A percentile compares a stretch with the other conserved stretches of the same genome.
phyloP scores from a whole-genome alignment of 2,797 vertebrate genomes.

The Cuniculus paca region DNA sequence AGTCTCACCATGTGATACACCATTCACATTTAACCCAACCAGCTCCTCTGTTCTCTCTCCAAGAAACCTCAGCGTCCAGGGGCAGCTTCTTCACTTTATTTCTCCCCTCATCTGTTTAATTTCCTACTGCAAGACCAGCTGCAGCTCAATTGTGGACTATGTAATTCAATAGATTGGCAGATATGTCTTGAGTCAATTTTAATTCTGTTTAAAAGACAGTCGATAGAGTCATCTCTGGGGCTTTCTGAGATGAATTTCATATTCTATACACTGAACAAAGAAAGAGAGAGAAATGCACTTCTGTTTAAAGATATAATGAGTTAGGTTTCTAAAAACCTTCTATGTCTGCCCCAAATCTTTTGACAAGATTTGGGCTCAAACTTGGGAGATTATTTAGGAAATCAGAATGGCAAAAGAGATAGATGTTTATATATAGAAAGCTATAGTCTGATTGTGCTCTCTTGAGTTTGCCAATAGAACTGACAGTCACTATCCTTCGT shows the following conservation, averaged over 20 bases:
- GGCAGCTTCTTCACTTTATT: constrained; percentile 47
- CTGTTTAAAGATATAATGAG: constrained; percentile 79
- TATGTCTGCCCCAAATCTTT: constrained; percentile 69
- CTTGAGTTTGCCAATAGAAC: constrained; percentile 15
- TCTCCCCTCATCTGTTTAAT: constrained; percentile 64
- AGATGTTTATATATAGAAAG: not conserved
- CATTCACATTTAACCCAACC: not conserved
- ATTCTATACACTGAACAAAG: constrained; percentile 76
- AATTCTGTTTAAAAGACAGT: constrained; percentile 91
- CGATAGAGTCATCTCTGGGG: constrained; percentile 88
- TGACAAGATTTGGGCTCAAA: constrained; percentile 65
- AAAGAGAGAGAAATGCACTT: constrained; percentile 57
- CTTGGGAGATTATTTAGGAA: constrained; percentile 59
- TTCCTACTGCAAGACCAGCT: constrained; percentile 82
- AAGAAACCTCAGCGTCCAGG: not conserved
- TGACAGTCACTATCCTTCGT: not conserved
- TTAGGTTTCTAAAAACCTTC: constrained; percentile 70
- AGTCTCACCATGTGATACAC: fast-evolving
- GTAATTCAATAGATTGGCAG: constrained; percentile 89
- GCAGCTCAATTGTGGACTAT: constrained; percentile 72
- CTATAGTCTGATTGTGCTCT: not conserved
- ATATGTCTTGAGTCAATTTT: constrained; percentile 89
- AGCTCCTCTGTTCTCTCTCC: not conserved
- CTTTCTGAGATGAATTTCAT: constrained; percentile 87
- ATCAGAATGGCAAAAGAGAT: not conserved